These are phyloP conservation scores for Prorops nasuta DNA, from an alignment of 1,140 invertebrate genomes.

Conservation along the genomic window DNA sequence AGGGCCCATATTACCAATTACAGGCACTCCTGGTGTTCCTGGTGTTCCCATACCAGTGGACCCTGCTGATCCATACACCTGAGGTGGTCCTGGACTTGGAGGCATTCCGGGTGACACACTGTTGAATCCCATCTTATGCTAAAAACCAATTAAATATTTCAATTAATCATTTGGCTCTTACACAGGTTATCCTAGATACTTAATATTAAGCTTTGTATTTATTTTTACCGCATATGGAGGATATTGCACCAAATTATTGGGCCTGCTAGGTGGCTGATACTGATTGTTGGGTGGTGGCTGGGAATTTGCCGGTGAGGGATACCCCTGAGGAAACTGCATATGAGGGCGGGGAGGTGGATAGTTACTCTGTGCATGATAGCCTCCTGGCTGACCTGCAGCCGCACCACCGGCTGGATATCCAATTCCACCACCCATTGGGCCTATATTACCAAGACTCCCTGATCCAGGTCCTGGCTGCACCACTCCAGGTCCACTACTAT, in stretches of 20 bases:
- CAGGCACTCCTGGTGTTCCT: constrained; percentile 44
- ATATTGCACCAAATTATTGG: constrained; percentile 55
- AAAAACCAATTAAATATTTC: constrained; percentile 16
- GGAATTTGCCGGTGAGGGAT: constrained; percentile 48
- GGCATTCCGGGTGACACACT: constrained; percentile 48
- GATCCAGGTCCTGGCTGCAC: constrained; percentile 47
- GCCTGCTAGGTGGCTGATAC: constrained; percentile 48
- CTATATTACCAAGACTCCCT: constrained; percentile 46
- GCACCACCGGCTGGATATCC: constrained; percentile 47
- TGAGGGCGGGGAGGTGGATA: constrained; percentile 51
- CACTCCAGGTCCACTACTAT: constrained; percentile 47
- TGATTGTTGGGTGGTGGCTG: constrained; percentile 53
- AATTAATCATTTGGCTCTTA: neutral
- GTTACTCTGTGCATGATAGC: constrained; percentile 51
- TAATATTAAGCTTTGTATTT: no score
- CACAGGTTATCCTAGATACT: no score
- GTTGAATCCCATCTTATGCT: constrained; percentile 55
- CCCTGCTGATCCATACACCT: constrained; percentile 44
- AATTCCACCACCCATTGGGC: constrained; percentile 47
- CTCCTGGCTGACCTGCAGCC: constrained; percentile 51
- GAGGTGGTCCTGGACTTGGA: constrained; percentile 48
- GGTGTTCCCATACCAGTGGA: constrained; percentile 59
- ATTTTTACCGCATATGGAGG: constrained; percentile 47
- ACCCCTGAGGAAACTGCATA: constrained; percentile 51
- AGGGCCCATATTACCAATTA: constrained; percentile 52